These are phyloP conservation scores for Ciconia boyciana DNA, from an alignment of 2,113 vertebrate species.

Conservation along the genomic window DNA sequence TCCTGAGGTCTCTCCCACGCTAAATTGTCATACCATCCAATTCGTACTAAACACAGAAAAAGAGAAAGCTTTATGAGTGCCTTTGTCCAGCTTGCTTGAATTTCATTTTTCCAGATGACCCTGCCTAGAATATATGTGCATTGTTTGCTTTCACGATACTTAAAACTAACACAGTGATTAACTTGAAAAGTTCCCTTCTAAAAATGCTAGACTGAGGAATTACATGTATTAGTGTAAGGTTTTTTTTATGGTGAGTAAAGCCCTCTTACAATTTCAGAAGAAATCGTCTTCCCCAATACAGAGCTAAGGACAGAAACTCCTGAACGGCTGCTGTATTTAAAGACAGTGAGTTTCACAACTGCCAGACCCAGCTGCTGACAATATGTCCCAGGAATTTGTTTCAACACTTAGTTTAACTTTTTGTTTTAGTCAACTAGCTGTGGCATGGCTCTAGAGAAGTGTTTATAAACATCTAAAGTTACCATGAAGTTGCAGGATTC, in stretches of 20 bases:
- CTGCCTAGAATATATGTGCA: not conserved
- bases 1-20: not conserved
- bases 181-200: not conserved
- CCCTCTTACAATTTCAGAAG: not conserved
- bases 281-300: not conserved
- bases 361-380: not conserved
- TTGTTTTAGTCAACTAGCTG: not conserved
- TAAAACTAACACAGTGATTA: not conserved
- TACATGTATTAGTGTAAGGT: not conserved
- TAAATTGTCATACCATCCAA: not conserved
- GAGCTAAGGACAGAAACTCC: not conserved
- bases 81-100: not conserved
- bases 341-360: not conserved
- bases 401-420: not conserved
- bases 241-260: not conserved
- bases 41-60: not conserved
- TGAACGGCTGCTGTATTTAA: not conserved
- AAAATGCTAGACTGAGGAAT: not conserved
- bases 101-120: not conserved
- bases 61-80: not conserved
- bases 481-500: not conserved
- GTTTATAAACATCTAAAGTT: not conserved
- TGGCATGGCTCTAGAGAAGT: not conserved
- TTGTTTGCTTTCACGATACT: not conserved
- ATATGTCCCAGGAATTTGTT: not conserved